Base-by-base conservation (phyloP, 2,888 invertebrate genomes). In the Dromius quadrimaculatus region DNA sequence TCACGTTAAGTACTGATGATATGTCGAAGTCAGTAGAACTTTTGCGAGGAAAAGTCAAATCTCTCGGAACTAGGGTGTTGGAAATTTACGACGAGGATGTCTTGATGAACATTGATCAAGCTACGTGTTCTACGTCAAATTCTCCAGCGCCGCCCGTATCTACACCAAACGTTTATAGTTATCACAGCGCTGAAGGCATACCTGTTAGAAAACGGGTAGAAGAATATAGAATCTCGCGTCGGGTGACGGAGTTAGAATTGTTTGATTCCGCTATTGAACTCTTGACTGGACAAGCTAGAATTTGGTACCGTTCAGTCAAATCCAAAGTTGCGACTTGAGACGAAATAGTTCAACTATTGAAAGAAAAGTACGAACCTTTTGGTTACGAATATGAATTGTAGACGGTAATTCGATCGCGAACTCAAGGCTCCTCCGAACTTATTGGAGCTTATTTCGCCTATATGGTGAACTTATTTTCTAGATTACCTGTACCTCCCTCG, bases 231-330 rank as follows among this genome's bases (percentile, higher is more conserved):
- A 23, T 45, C 5, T 64, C 70, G 6, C 19, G 70, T 6, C n/a
- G 17, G 4, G 65, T 57, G 9, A 19, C 43, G 1, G 28, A 32
- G 36, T 8, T 1, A 19, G 57, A 65, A 15, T 13, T 43, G 0
- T 65, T 65, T 20, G 38, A 36, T 41, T 65, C 71, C 1, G 65
- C 65, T 1, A 8, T 57, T 13, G 71, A 71, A n/a, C 32, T 70
- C 1, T 45, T 70, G 9, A 41, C 22, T 2, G 50, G 50, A 1
- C 17, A n/a, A 3, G 50, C 50, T 19, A n/a, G 13, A 3, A 50
- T 50, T 1, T 50, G 50, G 50, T 50, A 50, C 6, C 19, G 50
- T 1, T 50, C 50, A 2, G 20, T 50, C 1, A 17, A 20, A 2
- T 1, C 1, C 19, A 50, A 22, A 3, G 22, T 20, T 13, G 1